A percentile compares a stretch with the other conserved stretches of the same genome.
phyloP scores from a whole-genome alignment of 2,888 invertebrate species.

The Chydorus sphaericus region DNA sequence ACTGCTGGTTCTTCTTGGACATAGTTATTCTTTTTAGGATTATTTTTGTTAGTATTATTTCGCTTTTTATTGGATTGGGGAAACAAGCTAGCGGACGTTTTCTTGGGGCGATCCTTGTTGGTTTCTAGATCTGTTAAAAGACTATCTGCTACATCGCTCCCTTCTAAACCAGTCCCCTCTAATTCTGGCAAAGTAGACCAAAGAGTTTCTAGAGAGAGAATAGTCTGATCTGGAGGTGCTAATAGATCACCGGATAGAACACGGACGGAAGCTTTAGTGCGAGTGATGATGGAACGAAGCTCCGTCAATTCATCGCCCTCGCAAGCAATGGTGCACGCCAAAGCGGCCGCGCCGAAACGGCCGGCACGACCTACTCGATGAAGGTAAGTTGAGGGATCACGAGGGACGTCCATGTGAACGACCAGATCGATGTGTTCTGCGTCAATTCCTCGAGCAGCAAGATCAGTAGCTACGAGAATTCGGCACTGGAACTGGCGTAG shows the following conservation, averaged over 20 bases:
- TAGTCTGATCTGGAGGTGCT: background rate
- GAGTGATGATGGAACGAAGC: slow-evolving; percentile 39
- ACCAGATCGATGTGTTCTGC: slow-evolving; percentile 83
- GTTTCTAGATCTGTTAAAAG: background rate
- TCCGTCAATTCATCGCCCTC: slow-evolving; percentile 44
- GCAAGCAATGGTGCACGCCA: slow-evolving; percentile 56
- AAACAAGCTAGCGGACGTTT: background rate
- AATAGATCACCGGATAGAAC: background rate
- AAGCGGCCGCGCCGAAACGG: slow-evolving; percentile 73
- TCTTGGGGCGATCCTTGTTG: background rate
- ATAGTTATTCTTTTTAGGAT: background rate
- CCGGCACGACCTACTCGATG: slow-evolving; percentile 94
- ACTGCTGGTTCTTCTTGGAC: background rate
- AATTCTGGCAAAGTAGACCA: background rate
- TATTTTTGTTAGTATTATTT: too few species aligned
- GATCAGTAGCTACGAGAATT: slow-evolving; percentile 71
- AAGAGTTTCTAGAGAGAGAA: background rate
- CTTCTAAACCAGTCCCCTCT: slow-evolving; percentile 3
- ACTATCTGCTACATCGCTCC: background rate
- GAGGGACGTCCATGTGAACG: slow-evolving; percentile 77
- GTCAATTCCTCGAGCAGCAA: slow-evolving; percentile 87
- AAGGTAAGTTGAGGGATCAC: slow-evolving; percentile 64
- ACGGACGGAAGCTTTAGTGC: background rate
- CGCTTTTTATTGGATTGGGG: background rate
- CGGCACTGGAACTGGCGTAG: slow-evolving; percentile 67